Conservation (phyloP, 2,888 invertebrate species). For the Sarcophaga rosellei region DNA sequence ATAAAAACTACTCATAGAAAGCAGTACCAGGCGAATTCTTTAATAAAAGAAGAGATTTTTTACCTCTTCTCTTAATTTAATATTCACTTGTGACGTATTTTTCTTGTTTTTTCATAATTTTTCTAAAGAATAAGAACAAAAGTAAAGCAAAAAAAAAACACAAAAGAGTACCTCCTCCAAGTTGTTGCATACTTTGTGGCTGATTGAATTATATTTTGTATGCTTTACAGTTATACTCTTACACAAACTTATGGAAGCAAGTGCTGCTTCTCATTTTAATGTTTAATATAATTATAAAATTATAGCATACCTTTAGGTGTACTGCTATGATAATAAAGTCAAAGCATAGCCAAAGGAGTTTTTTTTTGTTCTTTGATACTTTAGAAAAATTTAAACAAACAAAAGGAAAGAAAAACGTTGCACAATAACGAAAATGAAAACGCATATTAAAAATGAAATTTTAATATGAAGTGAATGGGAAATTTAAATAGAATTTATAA, state of each 20-base stretch:
- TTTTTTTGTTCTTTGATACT: neutral
- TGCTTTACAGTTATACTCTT: neutral
- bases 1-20: neutral
- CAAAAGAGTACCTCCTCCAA: neutral
- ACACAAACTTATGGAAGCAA: neutral
- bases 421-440: neutral
- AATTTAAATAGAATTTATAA: no score
- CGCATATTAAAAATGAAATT: neutral
- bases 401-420: neutral
- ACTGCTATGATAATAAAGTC: slow-evolving; percentile 11
- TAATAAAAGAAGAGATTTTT: neutral
- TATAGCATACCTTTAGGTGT: slow-evolving; percentile 45
- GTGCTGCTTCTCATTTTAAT: neutral
- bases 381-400: neutral
- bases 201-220: slow-evolving; percentile 42
- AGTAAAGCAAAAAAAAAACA: neutral
- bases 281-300: slow-evolving; percentile 44
- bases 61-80: neutral
- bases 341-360: slow-evolving; percentile 30
- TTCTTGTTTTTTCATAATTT: no score
- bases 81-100: neutral
- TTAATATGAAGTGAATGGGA: no score
- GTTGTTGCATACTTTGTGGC: slow-evolving; percentile 51
- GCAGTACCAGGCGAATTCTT: neutral
- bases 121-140: slow-evolving; percentile 2